phyloP scores from a whole-genome alignment of 2,113 vertebrate genomes.

The Gymnorhina tibicen region DNA sequence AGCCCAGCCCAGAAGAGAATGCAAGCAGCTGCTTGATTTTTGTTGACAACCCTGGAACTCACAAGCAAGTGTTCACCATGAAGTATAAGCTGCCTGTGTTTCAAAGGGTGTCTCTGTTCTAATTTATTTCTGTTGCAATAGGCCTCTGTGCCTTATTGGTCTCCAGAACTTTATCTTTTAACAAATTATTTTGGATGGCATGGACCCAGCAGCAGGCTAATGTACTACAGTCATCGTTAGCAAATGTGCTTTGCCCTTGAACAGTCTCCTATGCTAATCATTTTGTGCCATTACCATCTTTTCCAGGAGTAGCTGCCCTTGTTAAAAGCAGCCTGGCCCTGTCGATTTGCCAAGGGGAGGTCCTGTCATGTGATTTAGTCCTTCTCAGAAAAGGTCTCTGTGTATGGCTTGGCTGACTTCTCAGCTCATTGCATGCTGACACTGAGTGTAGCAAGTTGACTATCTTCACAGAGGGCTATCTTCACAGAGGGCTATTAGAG shows the following conservation, averaged over 20 bases:
- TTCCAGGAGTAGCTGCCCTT: not conserved
- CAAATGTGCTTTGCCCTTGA: constrained; percentile 31
- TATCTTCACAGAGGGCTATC: not conserved
- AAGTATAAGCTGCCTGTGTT: not conserved
- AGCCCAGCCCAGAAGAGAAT: not conserved
- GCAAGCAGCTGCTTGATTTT: not conserved
- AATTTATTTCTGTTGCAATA: not conserved
- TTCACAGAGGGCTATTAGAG: not conserved
- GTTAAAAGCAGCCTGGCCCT: not conserved
- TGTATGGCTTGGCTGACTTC: not conserved
- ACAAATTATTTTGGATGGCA: not conserved
- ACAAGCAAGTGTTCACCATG: not conserved
- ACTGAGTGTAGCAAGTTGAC: not conserved
- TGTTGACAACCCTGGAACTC: not conserved
- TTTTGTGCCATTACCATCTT: not conserved
- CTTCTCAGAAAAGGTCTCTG: not conserved
- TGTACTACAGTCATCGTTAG: not conserved
- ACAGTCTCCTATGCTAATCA: not conserved
- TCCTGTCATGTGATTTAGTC: not conserved
- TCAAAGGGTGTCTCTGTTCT: not conserved
- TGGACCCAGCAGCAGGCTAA: not conserved
- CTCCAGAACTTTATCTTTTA: not conserved
- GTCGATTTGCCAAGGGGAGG: not conserved
- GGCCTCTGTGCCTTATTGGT: not conserved
- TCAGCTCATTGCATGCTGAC: not conserved